Percentiles rank a stretch among this genome's conserved stretches.
Evolutionary conservation across 2,113 vertebrate species (phyloP).

Genomic region (Turdus rufiventris): DNA sequence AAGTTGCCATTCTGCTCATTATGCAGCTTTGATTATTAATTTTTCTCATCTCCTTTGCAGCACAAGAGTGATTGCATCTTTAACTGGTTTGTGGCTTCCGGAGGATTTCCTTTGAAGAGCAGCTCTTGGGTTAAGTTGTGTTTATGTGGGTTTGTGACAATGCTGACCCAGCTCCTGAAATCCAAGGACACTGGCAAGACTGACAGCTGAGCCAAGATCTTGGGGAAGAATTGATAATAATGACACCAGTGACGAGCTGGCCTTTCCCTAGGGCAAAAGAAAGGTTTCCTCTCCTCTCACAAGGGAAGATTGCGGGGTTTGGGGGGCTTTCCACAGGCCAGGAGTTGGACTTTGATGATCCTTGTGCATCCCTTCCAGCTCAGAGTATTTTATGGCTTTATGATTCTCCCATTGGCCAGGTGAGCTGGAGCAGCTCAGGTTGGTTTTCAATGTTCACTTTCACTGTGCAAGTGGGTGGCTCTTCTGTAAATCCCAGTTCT

Average conservation of each 20-base stretch:
- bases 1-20: conserved; percentile 56
- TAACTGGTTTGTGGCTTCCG: neutral
- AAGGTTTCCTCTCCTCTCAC: neutral
- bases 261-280: neutral
- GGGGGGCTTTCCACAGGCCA: neutral
- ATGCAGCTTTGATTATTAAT: conserved; percentile 58
- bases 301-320: neutral
- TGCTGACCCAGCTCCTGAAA: neutral
- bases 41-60: conserved; percentile 35
- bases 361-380: neutral
- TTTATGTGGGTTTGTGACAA: neutral
- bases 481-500: neutral
- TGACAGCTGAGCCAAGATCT: neutral
- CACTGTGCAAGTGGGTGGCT: neutral
- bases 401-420: neutral
- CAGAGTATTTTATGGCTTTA: neutral
- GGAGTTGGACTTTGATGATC: neutral
- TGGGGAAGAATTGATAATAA: neutral
- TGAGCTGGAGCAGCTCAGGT: neutral
- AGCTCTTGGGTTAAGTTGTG: neutral
- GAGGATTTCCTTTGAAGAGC: neutral
- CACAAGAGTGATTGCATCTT: conserved; percentile 35
- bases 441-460: neutral
- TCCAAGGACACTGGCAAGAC: neutral
- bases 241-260: neutral